phyloP scores from a whole-genome alignment of 2,888 invertebrate genomes.

The Harpagoxenus sublaevis region DNA sequence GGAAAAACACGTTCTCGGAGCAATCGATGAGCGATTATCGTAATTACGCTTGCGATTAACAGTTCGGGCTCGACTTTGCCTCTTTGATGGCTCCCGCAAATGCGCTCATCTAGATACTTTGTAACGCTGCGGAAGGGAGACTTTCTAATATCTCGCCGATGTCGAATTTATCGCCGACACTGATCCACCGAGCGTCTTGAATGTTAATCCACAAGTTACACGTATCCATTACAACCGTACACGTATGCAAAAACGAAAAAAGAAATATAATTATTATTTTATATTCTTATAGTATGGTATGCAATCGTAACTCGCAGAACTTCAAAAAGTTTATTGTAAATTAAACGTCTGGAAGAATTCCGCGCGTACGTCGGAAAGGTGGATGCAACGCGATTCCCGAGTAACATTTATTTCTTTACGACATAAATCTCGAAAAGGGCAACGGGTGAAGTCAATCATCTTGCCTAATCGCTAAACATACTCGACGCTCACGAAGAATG shows the following conservation, averaged over 20 bases:
- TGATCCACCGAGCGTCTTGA: constrained; percentile 24
- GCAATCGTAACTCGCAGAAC: not conserved
- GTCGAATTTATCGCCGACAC: constrained; percentile 59
- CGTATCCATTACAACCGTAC: not conserved
- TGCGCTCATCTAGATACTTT: constrained; percentile 50
- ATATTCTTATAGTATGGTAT: not conserved
- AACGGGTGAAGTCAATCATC: constrained; percentile 42
- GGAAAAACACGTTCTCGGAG: constrained; percentile 79
- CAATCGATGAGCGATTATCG: constrained; percentile 83
- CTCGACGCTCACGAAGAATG: constrained; percentile 38
- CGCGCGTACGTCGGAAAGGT: not conserved
- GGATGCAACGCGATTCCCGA: not conserved
- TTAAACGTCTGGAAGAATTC: constrained; percentile 17
- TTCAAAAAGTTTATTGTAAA: not conserved
- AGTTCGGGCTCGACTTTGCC: constrained; percentile 68
- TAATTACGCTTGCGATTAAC: constrained; percentile 81
- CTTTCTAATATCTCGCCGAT: constrained; percentile 80
- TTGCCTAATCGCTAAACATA: constrained; percentile 44
- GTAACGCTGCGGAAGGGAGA: constrained; percentile 59
- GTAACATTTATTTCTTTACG: constrained; percentile 34
- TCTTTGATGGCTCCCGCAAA: constrained; percentile 66
- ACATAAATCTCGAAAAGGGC: constrained; percentile 23
- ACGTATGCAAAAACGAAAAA: not conserved
- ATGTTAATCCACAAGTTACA: not conserved
- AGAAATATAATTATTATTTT: not conserved